Conservation (phyloP, 2,113 vertebrate species). For the Eclectus roratus region DNA sequence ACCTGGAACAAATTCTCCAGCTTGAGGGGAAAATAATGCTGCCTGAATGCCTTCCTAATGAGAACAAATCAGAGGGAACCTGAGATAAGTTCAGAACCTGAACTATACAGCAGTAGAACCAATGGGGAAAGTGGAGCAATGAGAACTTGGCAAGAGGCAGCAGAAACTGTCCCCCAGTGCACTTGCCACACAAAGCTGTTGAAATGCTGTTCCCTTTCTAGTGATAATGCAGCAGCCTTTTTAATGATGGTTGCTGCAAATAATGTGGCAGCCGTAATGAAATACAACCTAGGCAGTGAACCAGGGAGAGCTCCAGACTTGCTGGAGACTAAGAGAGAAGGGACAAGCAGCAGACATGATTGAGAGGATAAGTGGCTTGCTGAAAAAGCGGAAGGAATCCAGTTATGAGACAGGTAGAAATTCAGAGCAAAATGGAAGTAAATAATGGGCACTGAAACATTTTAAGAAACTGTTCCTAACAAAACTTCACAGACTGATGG, state of each 20-base stretch:
- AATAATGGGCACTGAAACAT: not conserved
- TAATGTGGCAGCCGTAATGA: not conserved
- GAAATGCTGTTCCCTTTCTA: not conserved
- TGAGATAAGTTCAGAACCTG: not conserved
- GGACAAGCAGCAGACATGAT: not conserved
- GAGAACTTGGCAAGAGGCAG: not conserved
- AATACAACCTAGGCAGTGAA: conserved; percentile 26
- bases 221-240: not conserved
- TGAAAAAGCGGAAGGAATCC: not conserved
- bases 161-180: not conserved
- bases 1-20: conserved; percentile 10
- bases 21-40: not conserved
- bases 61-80: not conserved
- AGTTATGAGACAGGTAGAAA: not conserved
- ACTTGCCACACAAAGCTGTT: not conserved
- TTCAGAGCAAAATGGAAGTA: not conserved
- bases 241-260: conserved; percentile 13
- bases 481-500: not conserved
- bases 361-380: not conserved
- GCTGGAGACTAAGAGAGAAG: not conserved
- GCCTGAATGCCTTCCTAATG: conserved; percentile 1
- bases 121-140: not conserved
- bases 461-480: not conserved
- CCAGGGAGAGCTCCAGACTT: conserved; percentile 30
- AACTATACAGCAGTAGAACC: not conserved